These are phyloP conservation scores for Agonopterix arenella DNA, from an alignment of 2,888 invertebrate species.

Conservation along the genomic window DNA sequence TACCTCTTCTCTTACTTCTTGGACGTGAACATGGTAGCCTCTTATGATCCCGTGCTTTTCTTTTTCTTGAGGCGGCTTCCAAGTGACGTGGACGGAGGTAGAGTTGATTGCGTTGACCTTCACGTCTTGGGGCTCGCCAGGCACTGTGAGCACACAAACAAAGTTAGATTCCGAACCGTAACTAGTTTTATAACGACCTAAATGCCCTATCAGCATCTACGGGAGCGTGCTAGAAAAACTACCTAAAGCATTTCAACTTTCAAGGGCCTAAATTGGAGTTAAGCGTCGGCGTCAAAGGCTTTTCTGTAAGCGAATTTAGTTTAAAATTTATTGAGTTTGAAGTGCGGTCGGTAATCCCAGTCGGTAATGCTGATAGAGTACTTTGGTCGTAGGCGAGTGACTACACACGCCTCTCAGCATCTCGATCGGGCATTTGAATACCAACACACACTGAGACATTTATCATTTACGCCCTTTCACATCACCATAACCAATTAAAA, in stretches of 20 bases:
- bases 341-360: conserved; percentile 66
- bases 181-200: conserved; percentile 44
- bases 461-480: conserved; percentile 68
- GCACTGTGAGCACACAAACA: conserved; percentile 84
- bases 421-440: conserved; percentile 83
- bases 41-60: conserved; percentile 97
- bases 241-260: conserved; percentile 52
- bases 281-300: conserved; percentile 46
- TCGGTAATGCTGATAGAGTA: conserved; percentile 72
- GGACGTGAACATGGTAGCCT: conserved; percentile 97
- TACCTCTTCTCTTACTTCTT: conserved; percentile 92
- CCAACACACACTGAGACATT: conserved; percentile 79
- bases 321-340: conserved; percentile 20
- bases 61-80: conserved; percentile 94
- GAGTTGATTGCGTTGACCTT: conserved; percentile 94
- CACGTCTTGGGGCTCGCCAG: conserved; percentile 97
- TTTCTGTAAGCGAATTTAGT: conserved; percentile 33
- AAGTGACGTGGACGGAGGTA: conserved; percentile 95
- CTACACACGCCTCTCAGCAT: conserved; percentile 66
- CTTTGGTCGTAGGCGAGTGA: conserved; percentile 53
- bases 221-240: conserved; percentile 59
- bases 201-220: conserved; percentile 77
- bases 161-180: conserved; percentile 40
- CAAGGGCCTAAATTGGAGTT: conserved; percentile 47
- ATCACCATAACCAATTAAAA: conserved; percentile 73